Evolutionary conservation across 2,888 invertebrate genomes (phyloP), one percentile per base, ranked within the genome.

Genomic region (Clepsis dumicolana): DNA sequence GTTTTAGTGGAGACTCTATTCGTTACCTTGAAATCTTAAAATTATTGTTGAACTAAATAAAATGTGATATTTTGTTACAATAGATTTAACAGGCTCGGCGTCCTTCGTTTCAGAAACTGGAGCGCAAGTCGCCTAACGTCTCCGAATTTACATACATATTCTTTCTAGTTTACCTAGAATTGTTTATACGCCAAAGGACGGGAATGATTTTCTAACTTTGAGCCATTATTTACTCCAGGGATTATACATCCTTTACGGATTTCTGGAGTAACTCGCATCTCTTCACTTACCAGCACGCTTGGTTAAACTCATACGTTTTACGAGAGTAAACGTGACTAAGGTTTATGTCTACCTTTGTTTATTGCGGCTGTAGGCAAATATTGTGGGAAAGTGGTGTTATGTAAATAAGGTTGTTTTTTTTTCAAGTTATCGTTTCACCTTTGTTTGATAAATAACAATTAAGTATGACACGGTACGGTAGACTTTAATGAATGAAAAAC

Each of bases 131-230:
- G 35, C 16, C 32, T 56, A 35, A 56, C 12, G 53, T 61, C 21
- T 35, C 21, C n/a, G 25, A 44, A 59, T 66, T 66, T 65, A 60
- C 41, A 57, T 61, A 32, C 35, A 10, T 38, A 38, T 38, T 48
- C 38, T 41, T 67, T 62, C 56, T 62, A 67, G 48, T 61, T 25
- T 32, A 32, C 29, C 12, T 1, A 27, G 41, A 32, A 48, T 41
- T 56, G 35, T 53, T 25, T 52, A 24, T 35, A 56, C 25, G 35
- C 10, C 27, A 2, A 16, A 14, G 24, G 44, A 57, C 38, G 32
- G 50, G 62, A 62, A 56, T 62, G 50, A 62, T 21, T 32, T 56
- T 50, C 38, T n/a, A 56, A 67, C 48, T 67, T 62, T 35, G 25
- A 50, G 35, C 35, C 27, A 48, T 64, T n/a, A 48, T 7, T n/a